Evolutionary conservation across 2,888 invertebrate genomes (phyloP), one percentile per base, ranked within the genome.

Genomic region (Diplazon laetatorius): DNA sequence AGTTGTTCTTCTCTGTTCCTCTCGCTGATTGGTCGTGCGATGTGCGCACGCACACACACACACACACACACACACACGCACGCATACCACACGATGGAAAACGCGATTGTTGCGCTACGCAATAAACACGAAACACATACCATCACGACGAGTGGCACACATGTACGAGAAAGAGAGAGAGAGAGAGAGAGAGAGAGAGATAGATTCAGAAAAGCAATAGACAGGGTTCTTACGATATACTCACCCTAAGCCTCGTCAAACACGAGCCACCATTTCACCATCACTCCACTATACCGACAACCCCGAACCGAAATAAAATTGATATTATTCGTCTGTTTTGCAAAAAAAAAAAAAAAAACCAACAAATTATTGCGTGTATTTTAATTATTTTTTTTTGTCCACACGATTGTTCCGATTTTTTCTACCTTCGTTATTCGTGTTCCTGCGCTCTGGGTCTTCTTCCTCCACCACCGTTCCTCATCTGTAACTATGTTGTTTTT

Each of bases 161-260:
- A 35, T 14, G 44, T 50, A n/a, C 59, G 39, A 30, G 59, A 55
- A 18, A 20, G 48, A 39, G 37, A 20, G 37, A 48, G 48, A 65
- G 12, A n/a, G n/a, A n/a, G 65, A 55, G 30, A 35, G 62, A 50
- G n/a, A n/a, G n/a, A n/a, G n/a, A n/a, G n/a, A n/a, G n/a, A n/a
- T n/a, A n/a, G n/a, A n/a, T n/a, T n/a, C 35, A 18, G 50, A 48
- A 65, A 65, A 65, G 65, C 65, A 65, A 50, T 50, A 52, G 14
- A 50, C 37, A 39, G 14, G 18, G 20, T 78, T 68, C 59, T 35
- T 16, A 20, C 18, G 44, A 44, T 81, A n/a, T n/a, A 85, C 88
- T 88, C 85, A 88, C 88, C 77, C 60, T 86, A 79, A 81, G 80
- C 85, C 85, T 85, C 85, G 86, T 85, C 83, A 83, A 85, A 85